Evolutionary conservation across 2,888 invertebrate species (phyloP).

Genomic region (Criorhina ranunculi): DNA sequence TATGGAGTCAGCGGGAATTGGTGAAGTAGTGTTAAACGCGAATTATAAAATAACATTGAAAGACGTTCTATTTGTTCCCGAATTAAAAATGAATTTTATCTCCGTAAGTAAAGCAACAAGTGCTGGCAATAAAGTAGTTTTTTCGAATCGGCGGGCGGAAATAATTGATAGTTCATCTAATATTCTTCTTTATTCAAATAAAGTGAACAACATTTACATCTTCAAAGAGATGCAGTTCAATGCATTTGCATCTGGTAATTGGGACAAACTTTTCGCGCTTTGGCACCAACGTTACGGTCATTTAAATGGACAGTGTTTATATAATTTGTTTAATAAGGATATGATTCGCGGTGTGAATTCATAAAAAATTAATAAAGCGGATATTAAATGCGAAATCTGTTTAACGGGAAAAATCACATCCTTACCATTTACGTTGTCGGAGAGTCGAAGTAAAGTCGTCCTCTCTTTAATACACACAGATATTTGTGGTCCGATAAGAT

Average conservation of each 20-base stretch:
- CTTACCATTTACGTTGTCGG: slow-evolving; percentile 4
- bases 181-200: slow-evolving; percentile 7
- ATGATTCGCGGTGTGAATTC: slow-evolving; percentile 35
- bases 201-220: neutral
- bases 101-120: slow-evolving; percentile 17
- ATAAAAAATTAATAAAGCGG: slow-evolving; percentile 21
- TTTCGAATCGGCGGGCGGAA: slow-evolving; percentile 2
- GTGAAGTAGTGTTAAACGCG: slow-evolving; percentile 2
- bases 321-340: slow-evolving; percentile 33
- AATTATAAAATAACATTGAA: slow-evolving; percentile 29
- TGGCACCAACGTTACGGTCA: slow-evolving; percentile 45
- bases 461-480: slow-evolving; percentile 32
- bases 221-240: neutral
- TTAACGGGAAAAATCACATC: slow-evolving; percentile 9
- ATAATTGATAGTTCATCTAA: slow-evolving; percentile 16
- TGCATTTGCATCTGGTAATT: neutral
- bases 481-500: slow-evolving; percentile 46
- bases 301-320: slow-evolving; percentile 25
- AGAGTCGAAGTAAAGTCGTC: slow-evolving; percentile 22
- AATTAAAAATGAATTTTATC: slow-evolving; percentile 31
- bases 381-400: slow-evolving; percentile 23
- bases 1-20: slow-evolving; percentile 23
- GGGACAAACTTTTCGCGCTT: slow-evolving; percentile 2
- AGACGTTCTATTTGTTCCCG: slow-evolving; percentile 31
- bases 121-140: slow-evolving; percentile 24